Evolutionary conservation across 2,113 vertebrate species (phyloP).

Genomic region (Eolophus roseicapilla): DNA sequence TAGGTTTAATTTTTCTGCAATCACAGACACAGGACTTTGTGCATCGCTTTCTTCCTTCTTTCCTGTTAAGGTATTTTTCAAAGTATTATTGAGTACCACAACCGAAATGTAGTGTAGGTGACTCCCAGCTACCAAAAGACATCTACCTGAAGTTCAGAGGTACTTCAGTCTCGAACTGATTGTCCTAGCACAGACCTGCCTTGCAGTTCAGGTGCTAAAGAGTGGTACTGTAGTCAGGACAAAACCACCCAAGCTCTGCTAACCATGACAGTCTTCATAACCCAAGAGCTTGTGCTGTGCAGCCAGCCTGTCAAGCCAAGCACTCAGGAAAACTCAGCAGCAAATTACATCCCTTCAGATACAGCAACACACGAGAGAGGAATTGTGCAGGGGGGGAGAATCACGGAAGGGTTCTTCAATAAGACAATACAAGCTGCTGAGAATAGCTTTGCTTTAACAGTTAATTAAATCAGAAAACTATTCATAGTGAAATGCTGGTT

Average conservation of each 20-base stretch:
- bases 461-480: neutral
- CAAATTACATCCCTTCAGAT: neutral
- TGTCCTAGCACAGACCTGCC: neutral
- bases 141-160: neutral
- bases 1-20: neutral
- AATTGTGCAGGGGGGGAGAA: neutral
- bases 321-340: neutral
- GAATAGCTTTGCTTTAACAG: neutral
- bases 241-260: neutral
- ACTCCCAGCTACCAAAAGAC: neutral
- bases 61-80: neutral
- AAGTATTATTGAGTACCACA: neutral
- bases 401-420: neutral
- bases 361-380: neutral
- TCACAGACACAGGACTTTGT: neutral
- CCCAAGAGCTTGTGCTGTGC: neutral
- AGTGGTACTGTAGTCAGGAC: fast-evolving
- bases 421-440: neutral
- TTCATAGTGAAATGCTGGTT: neutral
- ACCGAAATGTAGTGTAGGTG: fast-evolving
- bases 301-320: neutral
- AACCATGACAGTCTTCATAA: no score
- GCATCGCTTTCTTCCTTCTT: neutral
- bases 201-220: neutral
- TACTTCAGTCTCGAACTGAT: neutral